These are phyloP conservation scores for Dermatophagoides farinae DNA, from an alignment of 1,140 invertebrate genomes.

Conservation along the genomic window DNA sequence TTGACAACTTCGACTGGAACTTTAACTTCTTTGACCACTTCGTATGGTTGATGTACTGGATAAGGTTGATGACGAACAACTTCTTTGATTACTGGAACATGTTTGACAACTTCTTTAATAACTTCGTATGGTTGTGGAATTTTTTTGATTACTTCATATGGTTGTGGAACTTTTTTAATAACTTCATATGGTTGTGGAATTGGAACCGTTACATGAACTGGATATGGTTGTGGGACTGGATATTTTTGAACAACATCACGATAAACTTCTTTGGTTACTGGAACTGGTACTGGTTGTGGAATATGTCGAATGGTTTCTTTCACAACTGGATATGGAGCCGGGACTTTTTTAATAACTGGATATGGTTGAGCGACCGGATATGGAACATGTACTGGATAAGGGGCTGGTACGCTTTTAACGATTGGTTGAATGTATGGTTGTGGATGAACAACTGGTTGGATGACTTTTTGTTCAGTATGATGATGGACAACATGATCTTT, in stretches of 20 bases:
- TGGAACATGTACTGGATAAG: neutral
- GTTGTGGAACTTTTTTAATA: constrained; percentile 1
- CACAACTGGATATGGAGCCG: neutral
- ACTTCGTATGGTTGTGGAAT: neutral
- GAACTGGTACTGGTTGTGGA: neutral
- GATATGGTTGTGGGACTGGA: neutral
- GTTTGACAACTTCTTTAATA: neutral
- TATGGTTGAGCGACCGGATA: neutral
- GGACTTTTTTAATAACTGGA: neutral
- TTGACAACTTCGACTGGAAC: neutral
- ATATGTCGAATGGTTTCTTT: neutral
- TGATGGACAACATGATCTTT: neutral
- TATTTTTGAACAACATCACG: constrained; percentile 7
- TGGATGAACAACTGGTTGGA: constrained; percentile 1
- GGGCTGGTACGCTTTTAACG: neutral
- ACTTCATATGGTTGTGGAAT: neutral
- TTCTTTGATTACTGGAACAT: neutral
- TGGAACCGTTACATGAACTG: constrained; percentile 3
- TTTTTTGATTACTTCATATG: neutral
- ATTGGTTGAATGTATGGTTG: neutral
- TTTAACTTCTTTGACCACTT: constrained; percentile 2
- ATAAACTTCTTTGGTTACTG: neutral
- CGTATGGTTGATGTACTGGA: constrained; percentile 4
- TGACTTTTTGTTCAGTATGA: neutral
- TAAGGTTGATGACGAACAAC: neutral